Percentiles rank a stretch among this genome's conserved stretches.
Evolutionary conservation across 1,140 invertebrate genomes (phyloP).

Genomic region (Trichoplusia ni): DNA sequence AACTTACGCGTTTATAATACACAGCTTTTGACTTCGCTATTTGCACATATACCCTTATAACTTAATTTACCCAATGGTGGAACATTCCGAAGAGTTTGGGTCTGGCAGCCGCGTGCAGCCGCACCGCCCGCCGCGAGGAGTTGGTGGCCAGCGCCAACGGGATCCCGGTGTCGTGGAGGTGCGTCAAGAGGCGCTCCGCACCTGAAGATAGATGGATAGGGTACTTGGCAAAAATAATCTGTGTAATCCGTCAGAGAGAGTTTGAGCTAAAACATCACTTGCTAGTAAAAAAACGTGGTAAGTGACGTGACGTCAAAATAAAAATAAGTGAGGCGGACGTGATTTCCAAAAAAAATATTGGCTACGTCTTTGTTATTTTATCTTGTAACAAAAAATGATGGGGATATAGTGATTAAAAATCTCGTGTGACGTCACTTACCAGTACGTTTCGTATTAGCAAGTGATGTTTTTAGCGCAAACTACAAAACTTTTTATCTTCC

Average conservation of each 20-base stretch:
- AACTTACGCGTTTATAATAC: too few species aligned
- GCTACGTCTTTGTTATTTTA: too few species aligned
- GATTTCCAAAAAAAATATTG: too few species aligned
- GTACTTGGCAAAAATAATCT: neutral
- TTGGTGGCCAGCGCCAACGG: conserved; percentile 89
- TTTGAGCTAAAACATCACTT: conserved; percentile 66
- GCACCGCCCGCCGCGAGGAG: conserved; percentile 83
- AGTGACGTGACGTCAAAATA: too few species aligned
- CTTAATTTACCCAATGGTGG: conserved; percentile 83
- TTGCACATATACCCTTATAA: neutral
- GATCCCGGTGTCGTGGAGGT: conserved; percentile 84
- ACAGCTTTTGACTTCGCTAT: neutral
- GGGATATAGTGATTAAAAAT: too few species aligned
- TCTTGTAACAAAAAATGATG: too few species aligned
- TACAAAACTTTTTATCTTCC: too few species aligned
- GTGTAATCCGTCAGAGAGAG: conserved; percentile 60
- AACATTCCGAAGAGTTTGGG: conserved; percentile 86
- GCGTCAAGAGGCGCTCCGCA: conserved; percentile 85
- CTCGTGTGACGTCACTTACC: too few species aligned
- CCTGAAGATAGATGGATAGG: conserved; percentile 77
- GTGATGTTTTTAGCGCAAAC: too few species aligned
- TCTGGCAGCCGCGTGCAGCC: conserved; percentile 84
- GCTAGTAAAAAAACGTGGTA: conserved; percentile 14
- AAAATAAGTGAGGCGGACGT: too few species aligned
- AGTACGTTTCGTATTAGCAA: too few species aligned